These are phyloP conservation scores for Oryctes rhinoceros DNA, from an alignment of 1,140 invertebrate species.

Conservation along the genomic window DNA sequence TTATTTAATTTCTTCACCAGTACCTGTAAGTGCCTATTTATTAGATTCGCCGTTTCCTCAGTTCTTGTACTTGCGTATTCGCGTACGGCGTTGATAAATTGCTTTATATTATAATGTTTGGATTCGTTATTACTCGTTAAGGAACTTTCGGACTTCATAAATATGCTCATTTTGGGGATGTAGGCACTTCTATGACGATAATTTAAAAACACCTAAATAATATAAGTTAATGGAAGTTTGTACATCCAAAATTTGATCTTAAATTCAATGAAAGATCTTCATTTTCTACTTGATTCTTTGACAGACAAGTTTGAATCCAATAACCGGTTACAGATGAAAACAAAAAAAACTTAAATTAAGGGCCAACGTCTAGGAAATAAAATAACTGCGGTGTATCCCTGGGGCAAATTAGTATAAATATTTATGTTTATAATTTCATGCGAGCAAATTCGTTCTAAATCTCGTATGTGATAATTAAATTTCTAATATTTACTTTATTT, in stretches of 20 bases:
- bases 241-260: neutral
- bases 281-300: constrained; percentile 12
- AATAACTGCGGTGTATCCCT: neutral
- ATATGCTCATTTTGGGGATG: neutral
- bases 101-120: constrained; percentile 58
- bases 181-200: neutral
- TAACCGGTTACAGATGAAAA: constrained; percentile 17
- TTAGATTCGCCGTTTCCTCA: constrained; percentile 59
- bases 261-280: neutral
- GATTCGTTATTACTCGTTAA: constrained; percentile 42
- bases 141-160: neutral
- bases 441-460: neutral
- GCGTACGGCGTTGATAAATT: constrained; percentile 60
- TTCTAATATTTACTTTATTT: too few relatives aligned
- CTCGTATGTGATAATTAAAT: neutral
- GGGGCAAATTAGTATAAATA: neutral
- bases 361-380: neutral
- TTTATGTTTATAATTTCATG: neutral
- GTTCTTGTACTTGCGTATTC: constrained; percentile 61
- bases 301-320: constrained; percentile 1
- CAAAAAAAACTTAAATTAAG: constrained; percentile 19
- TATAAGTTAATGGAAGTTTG: neutral
- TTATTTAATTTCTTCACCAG: constrained; percentile 42
- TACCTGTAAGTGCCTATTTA: constrained; percentile 65
- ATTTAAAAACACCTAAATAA: neutral